Evolutionary conservation across 2,797 vertebrate species (phyloP).

Genomic region (Tragelaphus eurycerus): DNA sequence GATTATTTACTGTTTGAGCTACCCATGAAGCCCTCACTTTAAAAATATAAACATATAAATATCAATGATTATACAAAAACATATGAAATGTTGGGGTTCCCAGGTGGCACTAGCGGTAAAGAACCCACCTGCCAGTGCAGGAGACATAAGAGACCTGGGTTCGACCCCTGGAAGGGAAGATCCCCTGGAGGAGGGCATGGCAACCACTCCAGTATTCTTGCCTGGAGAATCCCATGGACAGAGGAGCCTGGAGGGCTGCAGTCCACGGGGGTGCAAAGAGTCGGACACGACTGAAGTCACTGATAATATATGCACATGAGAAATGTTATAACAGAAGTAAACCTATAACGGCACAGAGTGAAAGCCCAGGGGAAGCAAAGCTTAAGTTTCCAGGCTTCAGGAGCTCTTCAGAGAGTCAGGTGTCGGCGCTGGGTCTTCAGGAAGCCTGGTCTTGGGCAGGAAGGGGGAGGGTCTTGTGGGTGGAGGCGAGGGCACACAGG

Average conservation of each 20-base stretch:
- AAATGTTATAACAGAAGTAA: fast-evolving
- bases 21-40: not conserved
- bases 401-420: not conserved
- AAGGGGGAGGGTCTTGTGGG: too few species aligned
- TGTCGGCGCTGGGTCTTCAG: not conserved
- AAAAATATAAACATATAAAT: not conserved
- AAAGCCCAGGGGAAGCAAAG: too few species aligned
- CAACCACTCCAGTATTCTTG: not conserved
- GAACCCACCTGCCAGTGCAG: not conserved
- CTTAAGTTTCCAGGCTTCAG: fast-evolving
- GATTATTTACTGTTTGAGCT: not conserved
- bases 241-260: not conserved
- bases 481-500: not conserved
- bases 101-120: not conserved
- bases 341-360: fast-evolving
- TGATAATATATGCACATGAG: fast-evolving
- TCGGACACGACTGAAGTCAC: not conserved
- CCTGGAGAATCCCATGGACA: not conserved
- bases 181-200: not conserved
- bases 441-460: not conserved
- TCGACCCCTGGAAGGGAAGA: not conserved
- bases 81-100: fast-evolving
- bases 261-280: fast-evolving
- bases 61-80: fast-evolving
- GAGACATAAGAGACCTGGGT: not conserved